Evolutionary conservation across 2,797 vertebrate species (phyloP).

Genomic region (Esox masquinongy): DNA sequence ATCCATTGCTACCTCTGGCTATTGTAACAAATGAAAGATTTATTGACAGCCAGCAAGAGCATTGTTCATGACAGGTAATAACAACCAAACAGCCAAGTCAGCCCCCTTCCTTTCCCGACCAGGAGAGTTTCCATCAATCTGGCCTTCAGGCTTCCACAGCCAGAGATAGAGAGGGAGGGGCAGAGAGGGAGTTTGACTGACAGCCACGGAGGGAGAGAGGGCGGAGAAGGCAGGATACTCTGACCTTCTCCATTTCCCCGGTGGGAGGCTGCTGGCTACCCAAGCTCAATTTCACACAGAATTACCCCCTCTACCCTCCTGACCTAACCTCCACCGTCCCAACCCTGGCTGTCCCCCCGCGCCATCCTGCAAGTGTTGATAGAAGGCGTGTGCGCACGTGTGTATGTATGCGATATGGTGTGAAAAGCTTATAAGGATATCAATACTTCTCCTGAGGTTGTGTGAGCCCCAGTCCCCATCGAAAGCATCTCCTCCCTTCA

Average conservation of each 20-base stretch:
- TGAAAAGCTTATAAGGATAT: background rate
- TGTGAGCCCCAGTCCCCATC: background rate
- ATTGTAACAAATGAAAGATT: background rate
- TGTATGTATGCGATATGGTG: background rate
- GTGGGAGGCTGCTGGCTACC: background rate
- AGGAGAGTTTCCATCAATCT: conserved; percentile 32
- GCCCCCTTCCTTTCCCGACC: background rate
- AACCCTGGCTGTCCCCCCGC: conserved; percentile 5
- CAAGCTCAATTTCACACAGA: conserved; percentile 27
- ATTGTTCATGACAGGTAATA: conserved; percentile 1
- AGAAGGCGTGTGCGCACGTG: conserved; percentile 1
- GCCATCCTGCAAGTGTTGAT: background rate
- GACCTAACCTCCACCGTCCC: background rate
- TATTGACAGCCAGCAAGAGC: background rate
- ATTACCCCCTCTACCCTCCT: background rate
- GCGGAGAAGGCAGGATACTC: background rate
- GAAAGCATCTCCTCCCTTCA: background rate
- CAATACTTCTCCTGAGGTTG: background rate
- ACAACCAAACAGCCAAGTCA: conserved; percentile 7
- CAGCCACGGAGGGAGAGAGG: background rate
- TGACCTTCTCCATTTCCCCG: background rate
- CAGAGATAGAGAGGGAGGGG: background rate
- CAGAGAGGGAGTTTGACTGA: background rate
- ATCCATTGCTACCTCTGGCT: background rate
- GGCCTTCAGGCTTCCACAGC: conserved; percentile 4